Conservation (phyloP, 2,888 invertebrate species). For the Meteorus cinctellus region DNA sequence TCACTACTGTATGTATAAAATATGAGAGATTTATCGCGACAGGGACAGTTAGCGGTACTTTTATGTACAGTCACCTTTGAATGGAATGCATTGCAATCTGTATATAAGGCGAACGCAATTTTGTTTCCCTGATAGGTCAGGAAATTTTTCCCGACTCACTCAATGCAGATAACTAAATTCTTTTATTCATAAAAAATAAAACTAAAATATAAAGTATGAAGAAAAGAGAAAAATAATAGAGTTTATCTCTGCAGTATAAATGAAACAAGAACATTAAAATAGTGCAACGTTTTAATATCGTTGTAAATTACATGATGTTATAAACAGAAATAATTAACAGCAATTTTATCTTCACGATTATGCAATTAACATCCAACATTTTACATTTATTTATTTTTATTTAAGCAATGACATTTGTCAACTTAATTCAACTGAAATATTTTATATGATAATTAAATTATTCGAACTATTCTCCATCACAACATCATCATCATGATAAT, state of each 20-base stretch:
- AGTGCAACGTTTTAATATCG: constrained; percentile 17
- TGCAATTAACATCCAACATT: constrained; percentile 47
- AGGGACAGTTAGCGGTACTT: background rate
- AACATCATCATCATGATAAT: background rate
- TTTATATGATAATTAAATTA: constrained; percentile 18
- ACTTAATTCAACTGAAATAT: background rate
- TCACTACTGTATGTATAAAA: background rate
- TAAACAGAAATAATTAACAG: constrained; percentile 54
- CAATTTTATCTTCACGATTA: constrained; percentile 51
- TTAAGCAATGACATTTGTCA: constrained; percentile 23
- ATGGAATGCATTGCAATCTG: constrained; percentile 5
- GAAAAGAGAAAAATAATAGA: constrained; percentile 1
- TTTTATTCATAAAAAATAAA: background rate
- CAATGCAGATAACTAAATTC: background rate
- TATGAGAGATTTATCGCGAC: constrained; percentile 2
- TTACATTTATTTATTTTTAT: constrained; percentile 14
- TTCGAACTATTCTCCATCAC: constrained; percentile 2
- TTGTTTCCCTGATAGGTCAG: constrained; percentile 6
- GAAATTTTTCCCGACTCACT: background rate
- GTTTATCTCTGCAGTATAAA: background rate
- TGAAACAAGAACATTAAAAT: constrained; percentile 12
- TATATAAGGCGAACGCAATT: background rate
- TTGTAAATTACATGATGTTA: constrained; percentile 10
- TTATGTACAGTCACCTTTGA: constrained; percentile 2
- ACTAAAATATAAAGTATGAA: background rate